A percentile compares a stretch with the other conserved stretches of the same genome.
Evolutionary conservation across 2,113 vertebrate genomes (phyloP).

Genomic region (Steatornis caripensis): DNA sequence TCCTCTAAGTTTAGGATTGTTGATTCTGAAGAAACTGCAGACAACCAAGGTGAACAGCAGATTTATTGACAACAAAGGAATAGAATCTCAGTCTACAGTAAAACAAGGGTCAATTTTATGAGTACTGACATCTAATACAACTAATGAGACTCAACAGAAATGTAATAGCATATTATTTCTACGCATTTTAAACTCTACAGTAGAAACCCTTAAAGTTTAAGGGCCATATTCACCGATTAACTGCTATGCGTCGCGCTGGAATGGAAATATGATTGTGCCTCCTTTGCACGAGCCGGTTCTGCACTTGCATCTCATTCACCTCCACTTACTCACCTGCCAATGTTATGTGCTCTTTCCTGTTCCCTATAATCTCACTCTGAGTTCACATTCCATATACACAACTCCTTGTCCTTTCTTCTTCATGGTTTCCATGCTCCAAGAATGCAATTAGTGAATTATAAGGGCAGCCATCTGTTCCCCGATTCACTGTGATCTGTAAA

Average conservation of each 20-base stretch:
- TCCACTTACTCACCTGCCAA: background rate
- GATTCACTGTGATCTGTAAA: background rate
- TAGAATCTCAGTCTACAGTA: background rate
- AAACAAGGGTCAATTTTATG: background rate
- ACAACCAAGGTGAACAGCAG: background rate
- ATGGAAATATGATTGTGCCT: background rate
- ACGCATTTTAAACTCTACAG: background rate
- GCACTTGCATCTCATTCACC: background rate
- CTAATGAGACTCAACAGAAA: background rate
- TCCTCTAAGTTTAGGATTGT: background rate
- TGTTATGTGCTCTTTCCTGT: background rate
- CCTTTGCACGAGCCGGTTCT: background rate
- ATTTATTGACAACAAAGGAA: background rate
- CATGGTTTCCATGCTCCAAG: background rate
- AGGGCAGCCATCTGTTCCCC: background rate
- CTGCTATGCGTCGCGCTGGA: background rate
- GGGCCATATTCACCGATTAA: background rate
- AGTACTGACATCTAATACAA: background rate
- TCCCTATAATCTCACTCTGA: background rate
- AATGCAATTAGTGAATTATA: background rate
- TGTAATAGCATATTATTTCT: background rate
- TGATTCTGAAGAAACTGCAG: background rate
- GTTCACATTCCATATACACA: background rate
- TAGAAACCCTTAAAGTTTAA: background rate
- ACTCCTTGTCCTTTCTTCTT: background rate